Evolutionary conservation across 1,140 invertebrate genomes (phyloP).

Genomic region (Venturia canescens): DNA sequence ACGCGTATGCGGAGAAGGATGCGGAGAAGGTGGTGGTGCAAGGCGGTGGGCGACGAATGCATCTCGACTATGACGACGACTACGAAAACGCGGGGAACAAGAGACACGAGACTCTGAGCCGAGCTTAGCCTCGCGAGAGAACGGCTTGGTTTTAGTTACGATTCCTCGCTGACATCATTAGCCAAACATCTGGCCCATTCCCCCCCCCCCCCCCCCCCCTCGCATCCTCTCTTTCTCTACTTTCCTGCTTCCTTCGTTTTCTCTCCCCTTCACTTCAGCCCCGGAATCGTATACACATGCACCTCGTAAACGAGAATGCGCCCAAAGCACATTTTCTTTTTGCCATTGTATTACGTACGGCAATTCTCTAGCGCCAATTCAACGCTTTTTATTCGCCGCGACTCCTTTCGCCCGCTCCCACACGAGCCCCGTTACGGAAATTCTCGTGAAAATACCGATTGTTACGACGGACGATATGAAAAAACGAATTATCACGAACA

Average conservation of each 20-base stretch:
- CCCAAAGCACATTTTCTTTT: no score
- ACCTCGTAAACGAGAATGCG: background rate
- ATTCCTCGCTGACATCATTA: constrained; percentile 76
- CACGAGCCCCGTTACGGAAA: no score
- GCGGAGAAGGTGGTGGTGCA: background rate
- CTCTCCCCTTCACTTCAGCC: background rate
- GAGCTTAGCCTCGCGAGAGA: constrained; percentile 61
- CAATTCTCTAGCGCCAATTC: background rate
- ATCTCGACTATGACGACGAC: constrained; percentile 40
- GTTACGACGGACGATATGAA: no score
- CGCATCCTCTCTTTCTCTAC: background rate
- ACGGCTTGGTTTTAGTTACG: constrained; percentile 73
- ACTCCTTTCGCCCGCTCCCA: no score
- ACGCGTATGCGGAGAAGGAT: background rate
- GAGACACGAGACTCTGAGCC: constrained; percentile 52
- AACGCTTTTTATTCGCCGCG: background rate
- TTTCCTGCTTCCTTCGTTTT: background rate
- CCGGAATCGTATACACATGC: background rate
- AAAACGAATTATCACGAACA: no score
- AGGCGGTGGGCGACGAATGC: constrained; percentile 15
- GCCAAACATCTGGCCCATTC: constrained; percentile 75
- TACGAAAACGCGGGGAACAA: constrained; percentile 1
- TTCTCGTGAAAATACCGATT: no score
- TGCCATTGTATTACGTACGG: background rate
- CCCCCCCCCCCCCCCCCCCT: constrained; percentile 50